These are phyloP conservation scores for Intellagama lesueurii DNA, from an alignment of 2,797 vertebrate species.

Conservation along the genomic window DNA sequence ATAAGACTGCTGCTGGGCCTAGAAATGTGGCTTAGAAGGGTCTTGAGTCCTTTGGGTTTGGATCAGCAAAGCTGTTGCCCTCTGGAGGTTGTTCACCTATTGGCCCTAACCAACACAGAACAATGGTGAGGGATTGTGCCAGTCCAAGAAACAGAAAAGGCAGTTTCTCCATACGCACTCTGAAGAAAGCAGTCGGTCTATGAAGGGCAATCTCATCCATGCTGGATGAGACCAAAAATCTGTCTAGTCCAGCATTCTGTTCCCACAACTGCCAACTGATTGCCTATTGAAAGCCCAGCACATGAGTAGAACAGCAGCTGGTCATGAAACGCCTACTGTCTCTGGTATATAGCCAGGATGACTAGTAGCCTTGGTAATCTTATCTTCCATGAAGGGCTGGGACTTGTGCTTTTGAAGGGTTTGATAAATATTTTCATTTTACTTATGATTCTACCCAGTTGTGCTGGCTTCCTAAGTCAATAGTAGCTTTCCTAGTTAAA, in stretches of 20 bases:
- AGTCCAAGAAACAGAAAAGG: too few relatives aligned
- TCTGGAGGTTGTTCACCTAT: too few relatives aligned
- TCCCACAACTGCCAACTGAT: neutral
- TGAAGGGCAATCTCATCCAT: too few relatives aligned
- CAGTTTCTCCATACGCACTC: neutral
- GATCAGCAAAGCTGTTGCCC: too few relatives aligned
- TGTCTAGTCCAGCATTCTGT: neutral
- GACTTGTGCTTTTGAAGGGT: too few relatives aligned
- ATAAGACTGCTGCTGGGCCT: too few relatives aligned
- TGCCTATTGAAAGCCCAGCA: neutral
- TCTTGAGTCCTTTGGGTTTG: too few relatives aligned
- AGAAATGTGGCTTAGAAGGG: too few relatives aligned
- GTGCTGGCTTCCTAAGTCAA: neutral
- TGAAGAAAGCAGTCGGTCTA: neutral
- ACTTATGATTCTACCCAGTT: accelerated
- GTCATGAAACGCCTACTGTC: neutral
- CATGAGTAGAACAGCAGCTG: neutral
- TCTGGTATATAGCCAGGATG: neutral
- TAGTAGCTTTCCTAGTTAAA: neutral
- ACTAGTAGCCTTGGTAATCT: neutral
- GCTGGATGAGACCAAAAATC: neutral
- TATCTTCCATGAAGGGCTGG: neutral
- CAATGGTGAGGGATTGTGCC: too few relatives aligned
- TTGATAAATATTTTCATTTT: neutral
- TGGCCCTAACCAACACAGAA: too few relatives aligned